Conservation (phyloP, 2,113 vertebrate species). For the Psittacula cyanocephala region DNA sequence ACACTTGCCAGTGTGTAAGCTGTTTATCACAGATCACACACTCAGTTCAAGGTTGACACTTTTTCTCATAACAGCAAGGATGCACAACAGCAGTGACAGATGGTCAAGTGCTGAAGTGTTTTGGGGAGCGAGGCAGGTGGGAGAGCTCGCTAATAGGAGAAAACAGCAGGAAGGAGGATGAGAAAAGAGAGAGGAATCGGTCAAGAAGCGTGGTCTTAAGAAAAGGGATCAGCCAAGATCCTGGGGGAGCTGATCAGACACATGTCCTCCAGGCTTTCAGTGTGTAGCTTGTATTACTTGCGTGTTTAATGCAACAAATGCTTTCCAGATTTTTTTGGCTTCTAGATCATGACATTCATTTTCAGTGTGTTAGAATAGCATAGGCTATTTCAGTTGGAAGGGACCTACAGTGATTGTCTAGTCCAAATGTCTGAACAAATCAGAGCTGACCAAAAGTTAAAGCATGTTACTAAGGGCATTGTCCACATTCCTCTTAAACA, state of each 20-base stretch:
- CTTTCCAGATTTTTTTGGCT: background rate
- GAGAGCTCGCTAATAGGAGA: constrained; percentile 41
- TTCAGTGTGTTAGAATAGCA: background rate
- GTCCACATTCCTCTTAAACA: background rate
- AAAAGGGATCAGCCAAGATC: background rate
- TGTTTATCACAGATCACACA: background rate
- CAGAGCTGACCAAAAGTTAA: background rate
- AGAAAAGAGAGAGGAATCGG: background rate
- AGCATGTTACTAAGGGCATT: background rate
- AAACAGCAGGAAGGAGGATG: constrained; percentile 16
- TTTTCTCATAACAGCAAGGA: background rate
- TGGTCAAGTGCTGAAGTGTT: constrained; percentile 11
- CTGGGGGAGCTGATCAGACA: background rate
- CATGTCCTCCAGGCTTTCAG: background rate
- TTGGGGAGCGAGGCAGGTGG: constrained; percentile 39
- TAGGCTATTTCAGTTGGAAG: background rate
- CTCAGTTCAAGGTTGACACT: background rate
- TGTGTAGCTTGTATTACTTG: background rate
- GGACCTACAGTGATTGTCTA: background rate
- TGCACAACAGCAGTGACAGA: constrained; percentile 36
- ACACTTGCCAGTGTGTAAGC: background rate
- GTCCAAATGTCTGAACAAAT: background rate
- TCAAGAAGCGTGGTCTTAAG: background rate
- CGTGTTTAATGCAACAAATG: background rate
- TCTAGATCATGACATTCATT: background rate